Evolutionary conservation across 2,888 invertebrate species (phyloP), one percentile per base, ranked within the genome.

Genomic region (Charanyca ferruginea): DNA sequence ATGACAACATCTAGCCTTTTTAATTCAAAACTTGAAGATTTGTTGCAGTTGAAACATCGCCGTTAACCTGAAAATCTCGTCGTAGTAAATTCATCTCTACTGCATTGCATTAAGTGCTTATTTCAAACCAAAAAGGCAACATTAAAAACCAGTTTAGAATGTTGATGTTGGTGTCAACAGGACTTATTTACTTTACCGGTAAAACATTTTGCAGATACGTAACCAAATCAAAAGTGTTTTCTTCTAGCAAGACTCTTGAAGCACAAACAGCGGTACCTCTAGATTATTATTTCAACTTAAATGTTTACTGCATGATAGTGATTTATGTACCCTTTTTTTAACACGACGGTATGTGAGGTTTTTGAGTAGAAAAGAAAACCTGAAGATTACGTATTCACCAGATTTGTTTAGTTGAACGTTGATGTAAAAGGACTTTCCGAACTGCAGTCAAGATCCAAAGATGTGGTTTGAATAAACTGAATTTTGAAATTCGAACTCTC

Each of bases 251-350:
- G 35, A 51, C 22, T 57, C 57, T 49, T 44, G 38, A 44, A 58
- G 7, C 20, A 44, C 22, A 13, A 48, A 49, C 41, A 28, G 20
- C 51, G 28, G 20, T 45, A n/a, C 57, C 42, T 55, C 25, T 38
- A 73, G 25, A 61, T 79, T 77, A 66, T 74, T 72, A 66, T 66
- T 65, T 44, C 25, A 35, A 59, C 16, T 55, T 63, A n/a, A 41
- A 62, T 58, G 57, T 54, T 81, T 62, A 52, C 62, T 51, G 25
- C 48, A 25, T 41, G 23, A 70, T 79, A 79, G 79, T 77, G 81
- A 83, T 77, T 74, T 52, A 23, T 53, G 35, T 28, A 66, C 58
- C 53, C 25, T 51, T 28, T 60, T 68, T 58, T 74, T 44, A 55
- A 62, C 25, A 64, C 60, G 28, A 65, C 28, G 66, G 35, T 41